Base-by-base conservation (phyloP, 1,140 invertebrate species). In the Amphibalanus amphitrite region DNA sequence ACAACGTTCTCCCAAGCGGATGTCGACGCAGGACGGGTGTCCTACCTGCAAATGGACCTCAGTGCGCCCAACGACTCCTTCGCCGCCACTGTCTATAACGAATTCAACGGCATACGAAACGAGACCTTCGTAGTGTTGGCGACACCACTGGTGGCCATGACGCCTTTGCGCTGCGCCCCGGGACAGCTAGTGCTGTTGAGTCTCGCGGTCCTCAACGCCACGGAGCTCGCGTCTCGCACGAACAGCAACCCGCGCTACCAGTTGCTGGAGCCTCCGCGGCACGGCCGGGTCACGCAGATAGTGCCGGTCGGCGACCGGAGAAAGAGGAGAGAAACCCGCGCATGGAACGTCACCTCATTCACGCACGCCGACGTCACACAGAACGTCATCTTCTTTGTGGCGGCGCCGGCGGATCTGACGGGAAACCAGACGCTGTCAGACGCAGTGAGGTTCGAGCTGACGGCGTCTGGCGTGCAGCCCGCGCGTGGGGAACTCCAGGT, bases 1-100 rank as follows among this genome's bases (percentile, higher is more conserved):
- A 81, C 81, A 0, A 82, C 82, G 28, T 97, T 97, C 78, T 86
- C 82, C 38, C 92, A 96, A 74, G 82, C 81, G 20, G 89, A 95
- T 80, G 78, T 97, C 40, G 84, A 88, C 78, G 80, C 85, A 71
- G 81, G 87, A 77, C 80, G 89, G 71, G 88, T 97, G 0, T 86
- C 89, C 77, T 98, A 95, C 75, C 87, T 93, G 82, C 93, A 96
- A 79, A 89, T 88, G n/a, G 89, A 96, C 78, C 87, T 94, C 84
- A 89, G 86, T 10, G 86, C 87, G 0, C 87, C 90, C 0, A 90
- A 89, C 75, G 94, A 97, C 78, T 89, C 86, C 68, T 90, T 96
- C 75, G 84, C 87, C 75, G 81, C 93, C 6, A 84, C 85, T 67
- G 86, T 90, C 0, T 75, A 75, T 74, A 78, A 17, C 73, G 75